Evolutionary conservation across 1,140 invertebrate species (phyloP), one percentile per base, ranked within the genome.

Genomic region (Bombus breviceps): DNA sequence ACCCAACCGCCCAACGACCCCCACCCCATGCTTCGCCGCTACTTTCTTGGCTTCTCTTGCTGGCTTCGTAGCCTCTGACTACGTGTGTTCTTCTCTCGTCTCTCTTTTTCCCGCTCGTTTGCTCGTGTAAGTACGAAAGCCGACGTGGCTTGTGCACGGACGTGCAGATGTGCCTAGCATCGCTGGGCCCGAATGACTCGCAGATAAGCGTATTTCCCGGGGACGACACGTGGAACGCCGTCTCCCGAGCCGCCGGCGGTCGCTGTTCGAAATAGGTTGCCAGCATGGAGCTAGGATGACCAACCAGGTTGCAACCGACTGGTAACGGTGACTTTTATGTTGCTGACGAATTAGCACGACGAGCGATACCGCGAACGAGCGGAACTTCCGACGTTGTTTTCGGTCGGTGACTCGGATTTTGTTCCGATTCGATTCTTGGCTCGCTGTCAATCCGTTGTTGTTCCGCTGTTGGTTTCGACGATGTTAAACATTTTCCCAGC

Each of bases 11-110:
- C 39, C 86, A 53, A 53, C 47, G 47, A 53, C 86, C 90, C 85
- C 87, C 88, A 86, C 88, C 87, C 74, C 47, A 75, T 83, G 76
- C 87, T 86, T 85, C 81, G 47, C 85, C 80, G 75, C 81, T 87
- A 77, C 85, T 89, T 92, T 90, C 87, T 91, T 90, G 81, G 80
- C 83, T 88, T 92, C 87, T 86, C 85, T 89, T 76, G 68, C 66
- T 81, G 39, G 41, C 78, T 79, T 25, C 41, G 39, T 43, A 15
- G 28, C 28, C 59, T n/a, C 59, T 12, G 37, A 13, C 68, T 28
- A 39, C 37, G 18, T 39, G 76, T 39, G 59, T 79, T 57, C 86
- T 85, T 69, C 81, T 88, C 83, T 71, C 88, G n/a, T 87, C 82
- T 68, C 86, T 73, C 41, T 73, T 43, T 39, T 6, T 4, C 37